Evolutionary conservation across 2,113 vertebrate genomes (phyloP), one percentile per base, ranked within the genome.

Genomic region (Myodes glareolus): DNA sequence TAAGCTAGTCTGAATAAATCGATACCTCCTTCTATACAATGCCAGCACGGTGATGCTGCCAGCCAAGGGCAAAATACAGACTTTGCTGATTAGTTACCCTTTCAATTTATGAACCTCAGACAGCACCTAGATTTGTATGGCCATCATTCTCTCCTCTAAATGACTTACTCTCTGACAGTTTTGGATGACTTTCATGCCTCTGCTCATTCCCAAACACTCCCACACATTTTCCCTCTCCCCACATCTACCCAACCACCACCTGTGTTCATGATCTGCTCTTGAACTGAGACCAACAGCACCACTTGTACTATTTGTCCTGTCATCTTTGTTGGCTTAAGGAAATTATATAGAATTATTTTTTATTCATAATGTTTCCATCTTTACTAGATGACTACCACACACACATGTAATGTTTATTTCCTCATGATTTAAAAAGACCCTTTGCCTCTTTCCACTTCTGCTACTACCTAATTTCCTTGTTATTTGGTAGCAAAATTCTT

Each of bases 351-450:
- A 75, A n/a, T 47, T 52, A 70, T 94, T 75, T 86, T 92, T 95
- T 61, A 61, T 13, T 68, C 21, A 47, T 78, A 63, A 90, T 3
- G 88, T 77, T 29, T 1, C 12, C 36, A 50, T 80, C 13, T 14
- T 36, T 72, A 75, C n/a, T 93, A 67, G 16, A 58, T 52, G 67
- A 82, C 65, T 82, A 47, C 31, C 36, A 75, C 17, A 45, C 42
- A 3, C n/a, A 72, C n/a, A 94, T 25, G 42, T 42, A 45, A 45
- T 85, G 65, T 6, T 87, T 75, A 70, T 90, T 84, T 1, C 55
- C 23, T 88, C 8, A 27, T 7, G 47, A 27, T 80, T 95, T 90
- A 98, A 95, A 90, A 93, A 88, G 29, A 13, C 76, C 92, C 45
- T 75, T 87, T 33, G 68, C 42, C 36, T 67, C 9, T 75, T n/a